phyloP scores from a whole-genome alignment of 2,888 invertebrate species.

The Bellardia pandia region DNA sequence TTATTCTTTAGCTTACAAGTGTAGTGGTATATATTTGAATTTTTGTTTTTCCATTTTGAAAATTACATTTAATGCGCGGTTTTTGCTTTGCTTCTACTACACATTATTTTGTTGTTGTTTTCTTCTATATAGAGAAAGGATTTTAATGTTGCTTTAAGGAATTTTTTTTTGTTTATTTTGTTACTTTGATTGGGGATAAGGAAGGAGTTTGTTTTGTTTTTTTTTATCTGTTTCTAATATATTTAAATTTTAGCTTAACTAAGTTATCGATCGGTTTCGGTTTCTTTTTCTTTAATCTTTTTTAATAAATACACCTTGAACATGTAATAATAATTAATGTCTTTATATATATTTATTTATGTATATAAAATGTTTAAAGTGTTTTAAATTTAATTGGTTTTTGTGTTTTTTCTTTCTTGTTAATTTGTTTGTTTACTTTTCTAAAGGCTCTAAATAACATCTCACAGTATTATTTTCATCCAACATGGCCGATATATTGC shows the following conservation, averaged over 20 bases:
- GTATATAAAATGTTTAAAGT: slow-evolving; percentile 59
- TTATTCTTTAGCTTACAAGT: slow-evolving; percentile 61
- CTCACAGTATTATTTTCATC: slow-evolving; percentile 94
- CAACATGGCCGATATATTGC: slow-evolving; percentile 88
- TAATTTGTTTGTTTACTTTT: slow-evolving; percentile 76
- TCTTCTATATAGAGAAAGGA: slow-evolving; percentile 54
- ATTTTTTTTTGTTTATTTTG: slow-evolving; percentile 70
- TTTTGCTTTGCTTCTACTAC: slow-evolving; percentile 72
- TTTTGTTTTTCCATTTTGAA: slow-evolving; percentile 38
- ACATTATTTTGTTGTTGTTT: slow-evolving; percentile 58
- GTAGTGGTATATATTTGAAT: slow-evolving; percentile 49
- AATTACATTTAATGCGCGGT: slow-evolving; percentile 73
- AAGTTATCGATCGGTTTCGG: slow-evolving; percentile 43
- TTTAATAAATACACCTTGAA: slow-evolving; percentile 71
- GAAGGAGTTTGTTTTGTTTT: slow-evolving; percentile 67
- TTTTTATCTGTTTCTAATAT: slow-evolving; percentile 39
- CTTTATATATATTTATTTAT: slow-evolving; percentile 52
- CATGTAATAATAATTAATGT: slow-evolving; percentile 65
- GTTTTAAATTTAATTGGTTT: slow-evolving; percentile 41
- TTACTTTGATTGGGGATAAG: slow-evolving; percentile 64
- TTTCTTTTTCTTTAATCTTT: slow-evolving; percentile 18
- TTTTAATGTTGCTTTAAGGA: slow-evolving; percentile 67
- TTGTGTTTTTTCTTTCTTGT: background rate
- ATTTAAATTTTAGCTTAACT: slow-evolving; percentile 65
- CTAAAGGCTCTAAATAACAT: slow-evolving; percentile 91